phyloP scores from a whole-genome alignment of 1,140 invertebrate genomes.

The Calephelis virginiensis region DNA sequence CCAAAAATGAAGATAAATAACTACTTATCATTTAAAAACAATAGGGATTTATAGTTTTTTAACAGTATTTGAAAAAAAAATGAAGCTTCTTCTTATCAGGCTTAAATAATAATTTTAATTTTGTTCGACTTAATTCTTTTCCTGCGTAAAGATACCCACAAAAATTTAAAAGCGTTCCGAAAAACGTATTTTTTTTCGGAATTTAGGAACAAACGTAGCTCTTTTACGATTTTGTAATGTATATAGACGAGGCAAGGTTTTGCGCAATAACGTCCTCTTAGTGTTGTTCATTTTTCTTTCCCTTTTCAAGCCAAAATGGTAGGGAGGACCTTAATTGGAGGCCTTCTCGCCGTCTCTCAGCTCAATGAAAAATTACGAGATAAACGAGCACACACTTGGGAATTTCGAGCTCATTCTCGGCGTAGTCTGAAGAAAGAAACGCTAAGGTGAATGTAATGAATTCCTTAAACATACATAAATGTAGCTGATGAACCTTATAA shows the following conservation, averaged over 20 bases:
- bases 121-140: too few species aligned
- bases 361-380: constrained; percentile 77
- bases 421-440: constrained; percentile 52
- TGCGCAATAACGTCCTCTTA: constrained; percentile 40
- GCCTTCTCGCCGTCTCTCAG: constrained; percentile 65
- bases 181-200: too few species aligned
- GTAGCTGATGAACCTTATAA: constrained; percentile 40
- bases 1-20: too few species aligned
- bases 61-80: too few species aligned
- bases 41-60: too few species aligned
- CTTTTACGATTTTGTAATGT: too few species aligned
- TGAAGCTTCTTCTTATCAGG: too few species aligned
- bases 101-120: too few species aligned
- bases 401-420: constrained; percentile 60
- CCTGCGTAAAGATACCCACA: too few species aligned
- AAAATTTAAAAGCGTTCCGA: too few species aligned
- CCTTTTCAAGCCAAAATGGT: constrained; percentile 59
- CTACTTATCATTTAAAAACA: too few species aligned
- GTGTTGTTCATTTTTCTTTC: constrained; percentile 62
- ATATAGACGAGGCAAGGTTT: neutral
- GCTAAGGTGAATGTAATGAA: constrained; percentile 41
- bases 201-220: too few species aligned
- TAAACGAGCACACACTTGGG: constrained; percentile 68
- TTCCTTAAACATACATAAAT: constrained; percentile 49
- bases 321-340: constrained; percentile 78